Conservation (phyloP, 2,113 vertebrate species). For the Macroglossus sobrinus region DNA sequence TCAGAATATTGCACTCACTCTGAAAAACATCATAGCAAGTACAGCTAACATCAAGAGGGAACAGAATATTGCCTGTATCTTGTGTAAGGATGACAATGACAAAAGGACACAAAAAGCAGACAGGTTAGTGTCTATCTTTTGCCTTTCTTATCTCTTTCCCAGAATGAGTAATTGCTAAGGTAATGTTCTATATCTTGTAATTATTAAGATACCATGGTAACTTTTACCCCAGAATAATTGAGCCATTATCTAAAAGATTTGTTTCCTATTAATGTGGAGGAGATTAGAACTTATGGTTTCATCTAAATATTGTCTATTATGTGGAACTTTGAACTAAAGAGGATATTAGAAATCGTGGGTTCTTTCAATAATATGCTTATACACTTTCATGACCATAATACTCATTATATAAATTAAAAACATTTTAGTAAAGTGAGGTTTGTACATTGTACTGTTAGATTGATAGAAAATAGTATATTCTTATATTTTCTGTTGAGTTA, state of each 20-base stretch:
- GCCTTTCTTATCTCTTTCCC: not conserved
- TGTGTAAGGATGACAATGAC: not conserved
- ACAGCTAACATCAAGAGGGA: not conserved
- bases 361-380: not conserved
- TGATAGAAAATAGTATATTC: not conserved
- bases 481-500: not conserved
- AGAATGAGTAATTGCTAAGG: not conserved
- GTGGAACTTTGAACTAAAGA: constrained; percentile 6
- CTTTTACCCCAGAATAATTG: not conserved
- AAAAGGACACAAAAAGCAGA: not conserved
- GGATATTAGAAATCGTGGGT: not conserved
- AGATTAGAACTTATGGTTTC: not conserved
- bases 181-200: not conserved
- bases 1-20: not conserved
- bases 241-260: not conserved
- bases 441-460: not conserved
- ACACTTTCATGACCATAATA: not conserved
- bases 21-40: not conserved
- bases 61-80: not conserved
- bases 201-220: constrained; percentile 23
- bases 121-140: not conserved
- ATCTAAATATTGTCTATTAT: not conserved
- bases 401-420: not conserved
- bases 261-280: not conserved
- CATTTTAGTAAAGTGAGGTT: not conserved